Evolutionary conservation across 2,113 vertebrate genomes (phyloP).

Genomic region (Cyprinodon variegatus): DNA sequence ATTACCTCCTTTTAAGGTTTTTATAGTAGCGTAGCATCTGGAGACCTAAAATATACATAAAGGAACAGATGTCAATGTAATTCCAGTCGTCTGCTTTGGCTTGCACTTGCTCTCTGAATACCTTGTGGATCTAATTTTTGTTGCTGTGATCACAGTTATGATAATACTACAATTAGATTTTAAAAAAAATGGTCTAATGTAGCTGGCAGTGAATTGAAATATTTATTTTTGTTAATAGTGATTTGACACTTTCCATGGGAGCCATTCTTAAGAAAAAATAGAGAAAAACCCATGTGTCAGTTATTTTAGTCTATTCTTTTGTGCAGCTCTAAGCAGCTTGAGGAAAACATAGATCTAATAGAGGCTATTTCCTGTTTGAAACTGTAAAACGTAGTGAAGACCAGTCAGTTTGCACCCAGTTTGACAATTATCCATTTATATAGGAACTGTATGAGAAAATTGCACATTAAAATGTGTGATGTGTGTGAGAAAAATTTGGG

Average conservation of each 20-base stretch:
- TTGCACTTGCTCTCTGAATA: slow-evolving; percentile 4
- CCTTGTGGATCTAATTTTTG: slow-evolving; percentile 21
- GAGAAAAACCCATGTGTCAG: neutral
- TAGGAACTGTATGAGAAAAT: neutral
- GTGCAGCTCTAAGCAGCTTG: neutral
- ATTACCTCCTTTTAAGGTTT: slow-evolving; percentile 54
- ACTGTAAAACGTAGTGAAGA: neutral
- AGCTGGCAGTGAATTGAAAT: neutral
- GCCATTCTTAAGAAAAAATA: neutral
- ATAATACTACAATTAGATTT: neutral
- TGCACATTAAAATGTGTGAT: neutral
- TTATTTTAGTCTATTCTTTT: neutral
- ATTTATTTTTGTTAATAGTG: neutral
- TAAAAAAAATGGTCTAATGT: neutral
- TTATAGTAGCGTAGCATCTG: slow-evolving; percentile 52
- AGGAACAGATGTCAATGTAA: slow-evolving; percentile 66
- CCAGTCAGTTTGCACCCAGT: neutral
- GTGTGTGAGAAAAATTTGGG: neutral
- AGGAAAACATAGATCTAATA: neutral
- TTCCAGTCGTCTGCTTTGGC: slow-evolving; percentile 20
- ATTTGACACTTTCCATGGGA: neutral
- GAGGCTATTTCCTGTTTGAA: too few species aligned
- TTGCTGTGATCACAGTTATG: neutral
- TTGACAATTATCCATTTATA: neutral
- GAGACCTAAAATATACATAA: slow-evolving; percentile 58